A percentile compares a stretch with the other conserved stretches of the same genome.
Evolutionary conservation across 2,888 invertebrate species (phyloP).

Genomic region (Drosophila atroscutellata): DNA sequence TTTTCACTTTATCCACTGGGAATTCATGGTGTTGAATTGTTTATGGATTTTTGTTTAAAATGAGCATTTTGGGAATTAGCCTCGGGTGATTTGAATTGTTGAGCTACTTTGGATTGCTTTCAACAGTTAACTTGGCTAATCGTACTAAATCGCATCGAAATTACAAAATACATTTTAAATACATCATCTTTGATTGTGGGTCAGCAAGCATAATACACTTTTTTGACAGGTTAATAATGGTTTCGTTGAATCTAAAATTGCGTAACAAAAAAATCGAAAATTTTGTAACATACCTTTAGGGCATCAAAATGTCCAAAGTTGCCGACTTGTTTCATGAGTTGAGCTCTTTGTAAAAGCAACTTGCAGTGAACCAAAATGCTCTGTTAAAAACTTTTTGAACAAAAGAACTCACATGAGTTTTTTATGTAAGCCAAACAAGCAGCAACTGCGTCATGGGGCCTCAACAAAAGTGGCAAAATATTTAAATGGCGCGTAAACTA

Average conservation of each 20-base stretch:
- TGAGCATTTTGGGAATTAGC: constrained; percentile 65
- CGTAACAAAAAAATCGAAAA: neutral
- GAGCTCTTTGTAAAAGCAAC: neutral
- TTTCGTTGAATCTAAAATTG: neutral
- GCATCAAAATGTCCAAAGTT: constrained; percentile 7
- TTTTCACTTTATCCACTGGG: constrained; percentile 43
- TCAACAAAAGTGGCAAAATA: constrained; percentile 63
- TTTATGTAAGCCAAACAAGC: neutral
- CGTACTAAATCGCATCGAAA: neutral
- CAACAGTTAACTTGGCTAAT: constrained; percentile 29
- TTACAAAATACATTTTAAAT: neutral
- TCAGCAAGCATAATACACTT: neutral
- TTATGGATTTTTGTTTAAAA: constrained; percentile 65
- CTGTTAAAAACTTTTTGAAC: constrained; percentile 40
- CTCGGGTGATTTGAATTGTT: constrained; percentile 60
- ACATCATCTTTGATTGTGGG: neutral
- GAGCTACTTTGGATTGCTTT: constrained; percentile 19
- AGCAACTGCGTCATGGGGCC: constrained; percentile 54
- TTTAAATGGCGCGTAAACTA: constrained; percentile 71
- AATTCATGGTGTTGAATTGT: constrained; percentile 48
- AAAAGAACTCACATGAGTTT: constrained; percentile 27
- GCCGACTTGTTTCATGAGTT: constrained; percentile 10
- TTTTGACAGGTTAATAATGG: neutral
- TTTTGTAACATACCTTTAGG: neutral
- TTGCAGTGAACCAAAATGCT: constrained; percentile 20